Percentiles rank a stretch among this genome's conserved stretches.
These are phyloP conservation scores for Zoroaster sp. DNA, from an alignment of 53 echinoderm and acorn worm species.

Conservation along the genomic window DNA sequence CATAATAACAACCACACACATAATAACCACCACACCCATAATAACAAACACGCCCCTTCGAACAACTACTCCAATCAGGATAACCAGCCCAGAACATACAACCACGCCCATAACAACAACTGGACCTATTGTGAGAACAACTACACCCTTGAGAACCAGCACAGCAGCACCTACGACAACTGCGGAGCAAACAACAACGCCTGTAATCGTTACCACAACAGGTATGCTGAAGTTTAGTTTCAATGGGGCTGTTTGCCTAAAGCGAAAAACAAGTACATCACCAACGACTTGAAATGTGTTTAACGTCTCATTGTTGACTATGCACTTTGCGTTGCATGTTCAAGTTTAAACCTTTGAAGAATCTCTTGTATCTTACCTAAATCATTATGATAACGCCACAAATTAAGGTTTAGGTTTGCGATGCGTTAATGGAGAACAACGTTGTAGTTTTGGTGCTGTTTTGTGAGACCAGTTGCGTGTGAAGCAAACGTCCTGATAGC, in stretches of 20 bases:
- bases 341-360: too few relatives aligned
- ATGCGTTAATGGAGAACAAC: background rate
- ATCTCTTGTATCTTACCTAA: too few relatives aligned
- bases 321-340: too few relatives aligned
- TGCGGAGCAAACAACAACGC: background rate
- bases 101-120: background rate
- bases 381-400: too few relatives aligned
- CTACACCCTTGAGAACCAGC: background rate
- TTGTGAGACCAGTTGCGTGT: background rate
- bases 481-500: background rate
- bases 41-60: background rate
- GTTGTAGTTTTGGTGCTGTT: background rate
- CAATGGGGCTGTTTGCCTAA: too few relatives aligned
- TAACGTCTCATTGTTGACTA: too few relatives aligned
- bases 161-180: background rate
- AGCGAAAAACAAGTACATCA: too few relatives aligned
- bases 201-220: background rate
- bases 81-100: background rate
- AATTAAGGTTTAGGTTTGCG: too few relatives aligned
- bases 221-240: too few relatives aligned
- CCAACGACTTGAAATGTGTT: too few relatives aligned
- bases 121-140: background rate
- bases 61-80: background rate
- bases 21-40: background rate
- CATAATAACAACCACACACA: background rate